Evolutionary conservation across 2,888 invertebrate genomes (phyloP).

Genomic region (Lochmaea crataegi): DNA sequence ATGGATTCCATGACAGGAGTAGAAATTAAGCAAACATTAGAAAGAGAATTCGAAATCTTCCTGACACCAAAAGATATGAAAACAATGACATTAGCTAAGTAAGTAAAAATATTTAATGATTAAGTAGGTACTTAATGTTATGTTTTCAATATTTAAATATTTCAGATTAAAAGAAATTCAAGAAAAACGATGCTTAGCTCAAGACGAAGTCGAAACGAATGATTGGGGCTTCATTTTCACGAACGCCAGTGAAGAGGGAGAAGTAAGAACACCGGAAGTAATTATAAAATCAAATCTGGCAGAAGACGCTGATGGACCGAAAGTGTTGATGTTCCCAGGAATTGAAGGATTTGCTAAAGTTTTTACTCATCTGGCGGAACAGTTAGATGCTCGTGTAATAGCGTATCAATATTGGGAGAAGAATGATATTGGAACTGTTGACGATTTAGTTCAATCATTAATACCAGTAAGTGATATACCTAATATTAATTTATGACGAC

Average conservation of each 20-base stretch:
- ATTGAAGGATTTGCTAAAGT: conserved; percentile 73
- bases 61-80: conserved; percentile 89
- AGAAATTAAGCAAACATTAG: conserved; percentile 93
- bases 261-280: conserved; percentile 7
- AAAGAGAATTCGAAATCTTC: conserved; percentile 88
- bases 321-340: conserved; percentile 74
- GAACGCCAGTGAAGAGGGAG: conserved; percentile 67
- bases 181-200: conserved; percentile 66
- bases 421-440: conserved; percentile 63
- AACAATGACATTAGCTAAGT: conserved; percentile 80
- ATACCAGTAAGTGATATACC: conserved; percentile 67
- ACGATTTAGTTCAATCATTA: conserved; percentile 67
- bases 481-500: no score
- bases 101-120: conserved; percentile 28
- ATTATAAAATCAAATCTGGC: conserved; percentile 18
- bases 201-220: conserved; percentile 66
- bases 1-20: conserved; percentile 98
- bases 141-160: neutral
- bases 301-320: conserved; percentile 49
- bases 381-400: conserved; percentile 68
- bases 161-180: conserved; percentile 68
- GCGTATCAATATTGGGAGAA: conserved; percentile 69
- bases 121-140: no score
- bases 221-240: neutral
- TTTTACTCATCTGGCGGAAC: conserved; percentile 67